Base-by-base conservation (phyloP, 2,888 invertebrate species). In the Idaea straminata region DNA sequence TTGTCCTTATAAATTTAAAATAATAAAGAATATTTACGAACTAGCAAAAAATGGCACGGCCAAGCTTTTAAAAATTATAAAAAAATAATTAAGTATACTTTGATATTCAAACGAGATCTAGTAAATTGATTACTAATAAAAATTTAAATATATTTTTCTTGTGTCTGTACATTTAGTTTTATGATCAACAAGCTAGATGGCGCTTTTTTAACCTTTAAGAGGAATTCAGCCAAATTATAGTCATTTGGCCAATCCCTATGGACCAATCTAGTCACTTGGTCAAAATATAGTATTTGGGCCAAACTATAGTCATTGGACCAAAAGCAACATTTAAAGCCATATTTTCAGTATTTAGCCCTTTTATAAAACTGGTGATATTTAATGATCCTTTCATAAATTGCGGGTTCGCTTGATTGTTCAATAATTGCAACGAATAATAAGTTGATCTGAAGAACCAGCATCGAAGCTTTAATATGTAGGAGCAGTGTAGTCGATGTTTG, bases 401-500 rank as follows among this genome's bases (percentile, higher is more conserved):
- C 25, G 25, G 25, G 25, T 25, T 25, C 25, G 36, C 36, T 36
- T 10, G 36, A 10, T 47, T 47, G 36, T 36, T 5, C 5, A 47
- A 47, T 47, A 47, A 7, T 47, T 47, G 47, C 47, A 47, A 47
- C 10, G 13, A 10, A 47, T 47, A 10, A 4, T 47, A 25, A 47
- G 47, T 47, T 47, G 10, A 10, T 47, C 3, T 13, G 47, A 13
- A 5, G 10, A 47, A 13, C 7, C 47, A 57, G 36, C 15, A 15
- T 15, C 7, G 61, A 35, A 4, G 15, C 16, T 76, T 94, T 95
- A 95, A 83, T 96, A 96, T 72, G 96, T 95, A 64, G 96, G 95
- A 63, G 96, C 95, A 79, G 95, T 95, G 87, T 95, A 96, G 83
- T 96, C 95, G 72, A 94, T 94, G 81, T 95, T 94, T 77, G 94